Conservation (phyloP, 2,797 vertebrate genomes). For the Syngnathus acus region DNA sequence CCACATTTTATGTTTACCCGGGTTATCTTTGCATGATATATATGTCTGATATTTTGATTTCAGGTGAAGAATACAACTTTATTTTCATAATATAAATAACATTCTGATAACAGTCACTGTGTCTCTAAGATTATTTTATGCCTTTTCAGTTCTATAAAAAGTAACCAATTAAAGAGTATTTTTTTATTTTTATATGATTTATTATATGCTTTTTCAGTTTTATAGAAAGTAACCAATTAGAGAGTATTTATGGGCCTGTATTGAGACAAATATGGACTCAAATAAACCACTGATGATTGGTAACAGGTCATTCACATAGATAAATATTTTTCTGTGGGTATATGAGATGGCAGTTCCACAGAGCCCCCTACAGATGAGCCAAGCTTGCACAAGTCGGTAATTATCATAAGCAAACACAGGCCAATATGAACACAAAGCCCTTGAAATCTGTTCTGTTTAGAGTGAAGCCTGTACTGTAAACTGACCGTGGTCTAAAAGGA, state of each 20-base stretch:
- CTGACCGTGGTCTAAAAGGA: constrained; percentile 30
- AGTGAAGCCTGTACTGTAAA: constrained; percentile 24
- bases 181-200: no score
- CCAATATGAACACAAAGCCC: neutral
- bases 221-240: no score
- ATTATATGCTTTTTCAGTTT: no score
- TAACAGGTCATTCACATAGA: neutral
- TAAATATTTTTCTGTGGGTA: neutral
- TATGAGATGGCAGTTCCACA: neutral
- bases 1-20: no score
- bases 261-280: neutral
- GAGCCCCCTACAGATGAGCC: neutral
- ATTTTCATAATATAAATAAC: neutral
- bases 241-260: neutral
- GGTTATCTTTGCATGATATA: no score
- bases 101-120: neutral
- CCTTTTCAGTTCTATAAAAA: no score
- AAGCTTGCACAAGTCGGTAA: neutral
- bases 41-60: no score
- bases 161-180: no score
- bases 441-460: neutral
- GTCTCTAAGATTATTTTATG: no score
- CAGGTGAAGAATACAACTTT: no score
- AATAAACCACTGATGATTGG: neutral
- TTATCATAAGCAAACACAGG: neutral